These are phyloP conservation scores for Anomalospiza imberbis DNA, from an alignment of 2,797 vertebrate species.

Conservation along the genomic window DNA sequence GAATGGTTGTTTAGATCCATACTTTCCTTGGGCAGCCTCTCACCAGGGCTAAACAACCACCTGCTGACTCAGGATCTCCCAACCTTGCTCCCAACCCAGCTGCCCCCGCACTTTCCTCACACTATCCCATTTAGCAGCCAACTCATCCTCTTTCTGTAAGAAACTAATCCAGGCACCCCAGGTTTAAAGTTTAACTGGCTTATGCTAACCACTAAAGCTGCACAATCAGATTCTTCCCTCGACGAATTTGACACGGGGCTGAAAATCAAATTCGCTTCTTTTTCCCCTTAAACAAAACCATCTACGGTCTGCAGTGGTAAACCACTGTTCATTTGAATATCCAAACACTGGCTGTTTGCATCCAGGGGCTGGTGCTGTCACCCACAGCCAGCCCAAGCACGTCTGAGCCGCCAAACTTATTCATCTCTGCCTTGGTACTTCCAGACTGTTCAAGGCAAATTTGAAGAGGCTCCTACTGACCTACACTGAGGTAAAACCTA, in stretches of 20 bases:
- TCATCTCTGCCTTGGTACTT: neutral
- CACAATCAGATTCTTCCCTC: neutral
- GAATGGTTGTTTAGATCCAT: neutral
- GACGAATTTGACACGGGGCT: neutral
- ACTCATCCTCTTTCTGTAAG: neutral
- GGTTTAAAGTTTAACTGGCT: conserved; percentile 41
- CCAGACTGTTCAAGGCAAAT: neutral
- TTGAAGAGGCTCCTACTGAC: neutral
- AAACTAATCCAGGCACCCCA: conserved; percentile 28
- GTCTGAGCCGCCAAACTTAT: neutral
- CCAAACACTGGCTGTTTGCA: neutral
- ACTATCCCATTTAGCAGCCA: conserved; percentile 23
- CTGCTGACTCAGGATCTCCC: neutral
- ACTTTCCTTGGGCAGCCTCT: neutral
- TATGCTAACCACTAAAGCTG: neutral
- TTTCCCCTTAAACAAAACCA: conserved; percentile 20
- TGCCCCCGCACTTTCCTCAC: neutral
- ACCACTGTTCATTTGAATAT: neutral
- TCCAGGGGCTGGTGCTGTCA: neutral
- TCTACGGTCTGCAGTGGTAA: neutral
- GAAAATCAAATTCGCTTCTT: neutral
- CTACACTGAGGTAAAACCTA: neutral
- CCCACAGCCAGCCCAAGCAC: neutral
- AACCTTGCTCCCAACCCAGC: neutral
- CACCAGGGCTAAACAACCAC: neutral